Conservation (phyloP, 2,797 vertebrate species). For the Botia kubotai region DNA sequence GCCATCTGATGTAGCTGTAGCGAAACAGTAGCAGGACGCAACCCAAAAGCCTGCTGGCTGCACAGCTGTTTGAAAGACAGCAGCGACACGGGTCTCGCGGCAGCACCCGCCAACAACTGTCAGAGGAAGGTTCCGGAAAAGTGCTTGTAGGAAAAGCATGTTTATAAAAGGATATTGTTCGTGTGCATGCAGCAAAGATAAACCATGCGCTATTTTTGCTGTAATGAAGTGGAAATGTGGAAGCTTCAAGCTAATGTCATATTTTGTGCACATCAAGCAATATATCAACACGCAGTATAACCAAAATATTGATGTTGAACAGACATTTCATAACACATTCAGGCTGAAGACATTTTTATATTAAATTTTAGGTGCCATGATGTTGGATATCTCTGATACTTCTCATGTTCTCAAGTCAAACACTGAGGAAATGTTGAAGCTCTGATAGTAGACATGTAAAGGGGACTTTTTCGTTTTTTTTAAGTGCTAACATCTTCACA, state of each 20-base stretch:
- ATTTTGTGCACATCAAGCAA: neutral
- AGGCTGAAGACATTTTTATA: too few species aligned
- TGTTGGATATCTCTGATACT: too few species aligned
- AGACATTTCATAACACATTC: too few species aligned
- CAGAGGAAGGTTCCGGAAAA: conserved; percentile 4
- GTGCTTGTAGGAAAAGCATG: neutral
- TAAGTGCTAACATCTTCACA: too few species aligned
- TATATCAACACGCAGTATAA: too few species aligned
- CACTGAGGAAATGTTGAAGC: too few species aligned
- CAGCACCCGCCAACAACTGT: neutral
- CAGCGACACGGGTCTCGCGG: neutral
- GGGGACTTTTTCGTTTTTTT: too few species aligned
- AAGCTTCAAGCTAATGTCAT: neutral
- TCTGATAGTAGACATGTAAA: too few species aligned
- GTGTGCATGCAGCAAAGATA: neutral
- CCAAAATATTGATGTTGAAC: too few species aligned
- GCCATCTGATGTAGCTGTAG: conserved; percentile 29
- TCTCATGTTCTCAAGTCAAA: too few species aligned
- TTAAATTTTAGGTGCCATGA: too few species aligned
- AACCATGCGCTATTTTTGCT: neutral
- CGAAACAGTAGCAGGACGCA: conserved; percentile 10
- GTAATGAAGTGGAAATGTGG: too few species aligned
- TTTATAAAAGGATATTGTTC: neutral
- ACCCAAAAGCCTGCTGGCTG: conserved; percentile 32
- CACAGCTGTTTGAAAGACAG: conserved; percentile 35